These are phyloP conservation scores for Xylota segnis DNA, from an alignment of 2,888 invertebrate genomes.

Conservation along the genomic window DNA sequence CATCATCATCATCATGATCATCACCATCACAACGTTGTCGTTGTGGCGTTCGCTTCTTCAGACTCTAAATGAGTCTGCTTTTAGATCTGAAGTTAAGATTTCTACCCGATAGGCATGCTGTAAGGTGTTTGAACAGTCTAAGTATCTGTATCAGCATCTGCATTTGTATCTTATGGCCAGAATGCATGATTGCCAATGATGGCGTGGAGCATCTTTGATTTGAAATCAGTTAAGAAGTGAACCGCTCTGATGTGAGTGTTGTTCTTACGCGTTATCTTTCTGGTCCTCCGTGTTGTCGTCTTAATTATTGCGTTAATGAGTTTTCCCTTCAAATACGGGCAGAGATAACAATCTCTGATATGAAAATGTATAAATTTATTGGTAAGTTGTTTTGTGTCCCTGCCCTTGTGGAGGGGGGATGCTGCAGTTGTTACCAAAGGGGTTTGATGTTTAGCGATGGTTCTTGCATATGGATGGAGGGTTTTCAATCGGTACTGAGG, in stretches of 20 bases:
- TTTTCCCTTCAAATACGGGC: conserved; percentile 80
- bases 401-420: no score
- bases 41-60: conserved; percentile 6
- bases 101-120: conserved; percentile 39
- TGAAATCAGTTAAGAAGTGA: conserved; percentile 66
- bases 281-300: conserved; percentile 82
- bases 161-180: conserved; percentile 60
- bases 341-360: conserved; percentile 72
- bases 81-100: conserved; percentile 67
- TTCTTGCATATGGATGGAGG: no score
- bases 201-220: conserved; percentile 68
- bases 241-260: conserved; percentile 58
- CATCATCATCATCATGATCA: conserved; percentile 17
- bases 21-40: neutral
- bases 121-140: conserved; percentile 35
- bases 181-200: conserved; percentile 62
- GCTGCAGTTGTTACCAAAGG: no score
- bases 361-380: conserved; percentile 74
- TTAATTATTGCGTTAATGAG: conserved; percentile 83
- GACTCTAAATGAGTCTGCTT: conserved; percentile 67
- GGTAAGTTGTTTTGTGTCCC: conserved; percentile 50
- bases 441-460: no score
- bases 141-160: conserved; percentile 56
- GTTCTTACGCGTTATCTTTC: conserved; percentile 80
- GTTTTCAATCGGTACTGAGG: no score